Conservation (phyloP, 2,113 vertebrate genomes). For the Phainopepla nitens region DNA sequence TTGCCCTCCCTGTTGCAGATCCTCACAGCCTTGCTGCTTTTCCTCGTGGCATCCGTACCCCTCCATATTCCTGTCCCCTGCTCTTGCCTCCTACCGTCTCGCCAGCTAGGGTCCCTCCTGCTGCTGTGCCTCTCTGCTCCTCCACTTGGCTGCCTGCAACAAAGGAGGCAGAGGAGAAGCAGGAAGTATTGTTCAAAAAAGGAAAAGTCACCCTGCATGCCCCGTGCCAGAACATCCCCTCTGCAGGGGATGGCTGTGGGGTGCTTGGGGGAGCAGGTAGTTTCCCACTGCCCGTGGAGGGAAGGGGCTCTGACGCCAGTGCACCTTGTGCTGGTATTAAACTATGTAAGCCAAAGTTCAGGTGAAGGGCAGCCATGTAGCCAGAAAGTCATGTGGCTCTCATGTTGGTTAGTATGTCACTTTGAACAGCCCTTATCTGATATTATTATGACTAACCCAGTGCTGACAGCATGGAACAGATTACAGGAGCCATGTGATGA, state of each 20-base stretch:
- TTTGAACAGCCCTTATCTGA: constrained; percentile 89
- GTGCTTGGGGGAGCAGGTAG: neutral
- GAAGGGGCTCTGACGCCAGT: neutral
- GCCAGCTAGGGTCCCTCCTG: neutral
- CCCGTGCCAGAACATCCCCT: neutral
- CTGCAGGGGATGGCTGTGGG: accelerated
- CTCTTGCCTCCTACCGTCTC: neutral
- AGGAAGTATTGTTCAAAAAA: constrained; percentile 22
- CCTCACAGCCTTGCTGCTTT: neutral
- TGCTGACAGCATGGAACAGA: constrained; percentile 95
- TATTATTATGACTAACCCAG: constrained; percentile 91
- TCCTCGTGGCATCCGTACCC: neutral
- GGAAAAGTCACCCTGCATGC: neutral
- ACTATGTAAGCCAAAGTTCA: constrained; percentile 92
- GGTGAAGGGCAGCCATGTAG: constrained; percentile 87
- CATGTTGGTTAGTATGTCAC: constrained; percentile 83
- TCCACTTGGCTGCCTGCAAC: constrained; percentile 13
- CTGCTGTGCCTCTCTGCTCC: neutral
- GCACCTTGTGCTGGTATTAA: neutral
- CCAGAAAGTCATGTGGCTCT: constrained; percentile 91
- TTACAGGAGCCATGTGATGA: constrained; percentile 88
- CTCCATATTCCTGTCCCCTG: neutral
- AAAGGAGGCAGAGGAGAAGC: constrained; percentile 1
- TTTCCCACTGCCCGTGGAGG: neutral
- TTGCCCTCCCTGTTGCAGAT: neutral